Percentiles rank a stretch among this genome's conserved stretches.
These are phyloP conservation scores for Rhinopomastus cyanomelas DNA, from an alignment of 2,113 vertebrate species.

Conservation along the genomic window DNA sequence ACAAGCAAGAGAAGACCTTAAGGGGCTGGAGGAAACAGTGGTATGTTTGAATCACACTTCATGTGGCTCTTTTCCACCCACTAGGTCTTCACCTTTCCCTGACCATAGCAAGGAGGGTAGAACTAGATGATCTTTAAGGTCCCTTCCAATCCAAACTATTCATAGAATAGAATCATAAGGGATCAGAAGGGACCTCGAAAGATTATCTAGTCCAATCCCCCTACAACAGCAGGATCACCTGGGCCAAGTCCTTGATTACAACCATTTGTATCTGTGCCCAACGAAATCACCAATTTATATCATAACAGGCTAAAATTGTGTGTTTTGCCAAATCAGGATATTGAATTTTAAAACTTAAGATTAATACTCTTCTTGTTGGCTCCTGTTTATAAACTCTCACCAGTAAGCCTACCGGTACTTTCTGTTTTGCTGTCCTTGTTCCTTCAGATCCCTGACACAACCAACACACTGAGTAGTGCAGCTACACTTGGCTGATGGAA, in stretches of 20 bases:
- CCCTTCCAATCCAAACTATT: neutral
- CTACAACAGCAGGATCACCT: too few species aligned
- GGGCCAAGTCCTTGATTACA: too few species aligned
- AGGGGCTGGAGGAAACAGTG: conserved; percentile 96
- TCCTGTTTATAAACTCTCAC: neutral
- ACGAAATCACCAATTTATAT: neutral
- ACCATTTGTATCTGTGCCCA: neutral
- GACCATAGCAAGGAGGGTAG: neutral
- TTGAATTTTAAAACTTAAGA: neutral
- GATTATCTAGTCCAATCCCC: too few species aligned
- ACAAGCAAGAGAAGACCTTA: conserved; percentile 92
- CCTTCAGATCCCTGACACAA: neutral
- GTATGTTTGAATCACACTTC: conserved; percentile 68
- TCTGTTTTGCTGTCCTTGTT: neutral
- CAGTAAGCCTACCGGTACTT: neutral
- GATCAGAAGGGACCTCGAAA: too few species aligned
- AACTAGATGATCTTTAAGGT: neutral
- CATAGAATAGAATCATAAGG: too few species aligned
- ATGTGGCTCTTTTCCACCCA: neutral
- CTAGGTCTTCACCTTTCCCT: neutral
- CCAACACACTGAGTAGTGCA: accelerated
- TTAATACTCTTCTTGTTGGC: neutral
- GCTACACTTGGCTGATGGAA: neutral
- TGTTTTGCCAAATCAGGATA: neutral
- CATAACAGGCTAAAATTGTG: neutral